Base-by-base conservation (phyloP, 2,797 vertebrate genomes). In the Coregonus suidteri region DNA sequence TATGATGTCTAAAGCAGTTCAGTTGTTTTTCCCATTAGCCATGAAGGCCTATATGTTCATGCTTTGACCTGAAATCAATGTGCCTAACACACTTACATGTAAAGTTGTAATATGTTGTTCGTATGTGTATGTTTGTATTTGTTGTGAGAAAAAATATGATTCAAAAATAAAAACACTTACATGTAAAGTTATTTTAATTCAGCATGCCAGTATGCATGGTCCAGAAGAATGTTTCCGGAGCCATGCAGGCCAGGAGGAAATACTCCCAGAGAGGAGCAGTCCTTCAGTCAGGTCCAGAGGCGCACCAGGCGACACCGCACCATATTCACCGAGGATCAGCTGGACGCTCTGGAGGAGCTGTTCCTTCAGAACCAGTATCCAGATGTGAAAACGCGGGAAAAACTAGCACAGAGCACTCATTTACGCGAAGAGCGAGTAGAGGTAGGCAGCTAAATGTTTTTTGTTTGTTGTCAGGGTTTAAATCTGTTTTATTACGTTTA, bases 281-380 rank as follows among this genome's bases (percentile, higher is more conserved):
- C 75, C 0, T 82, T 91, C 35, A 72, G 86, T 68, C 93, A 94
- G 81, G 13, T 93, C 77, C 97, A 96, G 92, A 94, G 96, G 37
- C 90, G 98, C 76, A 98, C 96, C 0, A 93, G 98, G 0, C 95
- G 98, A 4, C 98, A 99, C 83, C 96, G 98, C 25, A 99, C 98
- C 66, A 99, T 99, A 79, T 99, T 99, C 92, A 99, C 95, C 0
- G 97, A 99, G 83, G 97, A 99, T 0, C 98, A 99, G 93, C 92
- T 99, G 89, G 96, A 96, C 25, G 96, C 98, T 2, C 92, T 99
- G 88, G 98, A 99, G 88, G 95, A 97, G 14, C 96, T 98, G 31
- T 99, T 99, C 88, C 88, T 95, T 54, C 97, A 97, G 90, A 99
- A 99, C 92, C 98, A 99, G 90, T 99, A 99, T 87, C 98, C 98